Evolutionary conservation across 2,113 vertebrate species (phyloP).

Genomic region (Eupsittula cactorum): DNA sequence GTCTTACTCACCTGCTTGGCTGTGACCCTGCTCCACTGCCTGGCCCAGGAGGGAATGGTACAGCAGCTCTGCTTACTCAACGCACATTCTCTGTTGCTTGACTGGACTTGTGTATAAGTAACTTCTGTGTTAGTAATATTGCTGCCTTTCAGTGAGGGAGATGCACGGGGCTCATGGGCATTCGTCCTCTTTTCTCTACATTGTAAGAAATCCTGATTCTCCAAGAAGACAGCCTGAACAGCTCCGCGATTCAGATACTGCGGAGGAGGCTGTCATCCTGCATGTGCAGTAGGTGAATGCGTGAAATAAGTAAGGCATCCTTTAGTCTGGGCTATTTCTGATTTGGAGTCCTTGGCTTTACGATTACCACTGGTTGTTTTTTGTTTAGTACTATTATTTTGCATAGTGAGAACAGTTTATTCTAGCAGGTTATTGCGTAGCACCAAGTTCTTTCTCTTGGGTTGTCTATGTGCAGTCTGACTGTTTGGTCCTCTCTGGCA

Average conservation of each 20-base stretch:
- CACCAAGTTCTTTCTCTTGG: background rate
- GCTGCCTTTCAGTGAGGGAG: background rate
- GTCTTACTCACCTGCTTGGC: background rate
- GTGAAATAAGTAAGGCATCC: background rate
- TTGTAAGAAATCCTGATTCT: background rate
- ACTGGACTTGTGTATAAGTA: conserved; percentile 9
- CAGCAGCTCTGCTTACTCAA: background rate
- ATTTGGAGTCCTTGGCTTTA: background rate
- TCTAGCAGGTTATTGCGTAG: background rate
- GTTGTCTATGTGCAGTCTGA: background rate
- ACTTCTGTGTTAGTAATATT: background rate
- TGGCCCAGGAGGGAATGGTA: background rate
- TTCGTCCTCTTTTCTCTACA: fast-evolving
- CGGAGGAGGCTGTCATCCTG: background rate
- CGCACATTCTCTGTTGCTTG: background rate
- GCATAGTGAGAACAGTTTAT: background rate
- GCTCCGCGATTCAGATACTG: background rate
- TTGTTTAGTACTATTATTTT: background rate
- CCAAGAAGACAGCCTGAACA: background rate
- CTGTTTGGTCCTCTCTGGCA: background rate
- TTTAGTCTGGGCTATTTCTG: background rate
- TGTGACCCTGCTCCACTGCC: background rate
- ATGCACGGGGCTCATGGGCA: fast-evolving
- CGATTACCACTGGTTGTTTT: background rate
- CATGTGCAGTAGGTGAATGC: background rate